phyloP scores from a whole-genome alignment of 2,113 vertebrate genomes.

The Gallinago media region DNA sequence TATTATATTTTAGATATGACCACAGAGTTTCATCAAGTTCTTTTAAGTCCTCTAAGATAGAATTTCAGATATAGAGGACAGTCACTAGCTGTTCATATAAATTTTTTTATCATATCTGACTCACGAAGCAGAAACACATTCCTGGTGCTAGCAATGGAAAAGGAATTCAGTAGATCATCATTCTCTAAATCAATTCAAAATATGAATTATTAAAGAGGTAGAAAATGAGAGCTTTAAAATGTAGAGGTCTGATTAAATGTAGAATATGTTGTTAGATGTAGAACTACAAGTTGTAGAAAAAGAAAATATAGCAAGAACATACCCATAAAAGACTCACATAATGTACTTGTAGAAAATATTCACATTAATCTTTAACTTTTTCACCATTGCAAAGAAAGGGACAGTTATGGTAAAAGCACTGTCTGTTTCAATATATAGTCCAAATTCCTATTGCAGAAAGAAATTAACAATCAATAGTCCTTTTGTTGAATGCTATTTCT shows the following conservation, averaged over 20 bases:
- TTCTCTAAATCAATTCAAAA: conserved; percentile 21
- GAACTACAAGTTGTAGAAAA: not conserved
- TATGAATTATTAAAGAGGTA: conserved; percentile 33
- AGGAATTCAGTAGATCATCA: conserved; percentile 26
- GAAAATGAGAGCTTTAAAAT: conserved; percentile 3
- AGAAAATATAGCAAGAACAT: not conserved
- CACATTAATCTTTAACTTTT: not conserved
- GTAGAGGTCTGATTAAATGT: not conserved
- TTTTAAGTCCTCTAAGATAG: not conserved
- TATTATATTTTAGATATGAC: not conserved
- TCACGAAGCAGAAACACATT: conserved; percentile 17
- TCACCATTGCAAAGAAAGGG: not conserved
- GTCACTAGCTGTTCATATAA: not conserved
- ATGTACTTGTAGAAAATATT: not conserved
- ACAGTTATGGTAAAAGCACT: not conserved
- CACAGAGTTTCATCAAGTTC: not conserved
- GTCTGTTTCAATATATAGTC: not conserved
- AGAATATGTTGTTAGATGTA: not conserved
- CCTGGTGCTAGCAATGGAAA: not conserved
- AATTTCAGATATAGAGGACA: not conserved
- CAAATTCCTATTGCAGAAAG: not conserved
- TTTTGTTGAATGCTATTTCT: not conserved
- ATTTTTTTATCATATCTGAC: not conserved
- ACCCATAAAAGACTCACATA: not conserved
- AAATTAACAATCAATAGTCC: not conserved